phyloP scores from a whole-genome alignment of 1,140 invertebrate genomes.

The Plodia interpunctella region DNA sequence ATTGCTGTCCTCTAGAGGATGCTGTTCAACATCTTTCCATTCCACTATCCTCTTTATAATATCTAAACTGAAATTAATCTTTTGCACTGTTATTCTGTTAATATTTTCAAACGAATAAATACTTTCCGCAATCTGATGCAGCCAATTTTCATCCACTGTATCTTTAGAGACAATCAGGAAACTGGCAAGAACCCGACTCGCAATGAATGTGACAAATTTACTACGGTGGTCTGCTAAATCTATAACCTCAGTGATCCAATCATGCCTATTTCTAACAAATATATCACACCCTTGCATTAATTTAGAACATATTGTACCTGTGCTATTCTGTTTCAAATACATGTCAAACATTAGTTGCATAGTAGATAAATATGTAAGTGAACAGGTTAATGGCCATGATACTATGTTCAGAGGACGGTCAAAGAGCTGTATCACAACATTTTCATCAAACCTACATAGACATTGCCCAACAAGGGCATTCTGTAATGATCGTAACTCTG shows the following conservation, averaged over 20 bases:
- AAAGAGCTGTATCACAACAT: constrained; percentile 82
- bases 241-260: constrained; percentile 88
- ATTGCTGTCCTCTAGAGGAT: constrained; percentile 85
- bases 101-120: constrained; percentile 78
- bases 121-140: constrained; percentile 85
- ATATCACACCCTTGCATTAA: constrained; percentile 87
- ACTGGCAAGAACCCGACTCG: constrained; percentile 86
- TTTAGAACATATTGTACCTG: constrained; percentile 87
- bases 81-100: constrained; percentile 78
- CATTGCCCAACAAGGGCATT: constrained; percentile 84
- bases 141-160: constrained; percentile 85
- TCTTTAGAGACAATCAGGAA: constrained; percentile 91
- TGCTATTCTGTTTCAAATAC: constrained; percentile 88
- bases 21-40: constrained; percentile 90
- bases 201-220: constrained; percentile 88
- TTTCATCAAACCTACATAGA: constrained; percentile 86
- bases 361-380: constrained; percentile 87
- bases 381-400: constrained; percentile 84
- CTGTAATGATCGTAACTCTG: constrained; percentile 74
- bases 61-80: constrained; percentile 90
- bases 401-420: constrained; percentile 81
- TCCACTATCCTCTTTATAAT: constrained; percentile 91
- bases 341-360: constrained; percentile 90
- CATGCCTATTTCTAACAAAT: constrained; percentile 87
- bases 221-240: constrained; percentile 86